phyloP scores from a whole-genome alignment of 30 jellyfish, hydroid and myxozoan genomes.

The Aurelia coerulea region DNA sequence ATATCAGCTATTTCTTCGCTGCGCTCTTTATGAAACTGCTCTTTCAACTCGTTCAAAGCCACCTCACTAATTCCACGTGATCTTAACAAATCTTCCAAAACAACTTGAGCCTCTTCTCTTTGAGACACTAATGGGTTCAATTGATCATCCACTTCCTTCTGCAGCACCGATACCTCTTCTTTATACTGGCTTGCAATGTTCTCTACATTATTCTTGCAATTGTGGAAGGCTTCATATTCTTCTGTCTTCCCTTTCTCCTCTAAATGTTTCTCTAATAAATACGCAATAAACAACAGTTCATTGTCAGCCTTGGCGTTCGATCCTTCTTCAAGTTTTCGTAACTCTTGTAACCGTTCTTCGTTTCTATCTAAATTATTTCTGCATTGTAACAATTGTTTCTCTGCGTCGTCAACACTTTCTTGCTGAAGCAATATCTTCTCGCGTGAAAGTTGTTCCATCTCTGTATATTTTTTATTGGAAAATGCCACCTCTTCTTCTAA shows the following conservation, averaged over 20 bases:
- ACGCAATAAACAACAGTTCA: constrained; percentile 87
- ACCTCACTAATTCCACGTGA: constrained; percentile 94
- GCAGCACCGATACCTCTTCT: constrained; percentile 68
- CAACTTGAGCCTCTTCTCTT: constrained; percentile 91
- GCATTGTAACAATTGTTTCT: constrained; percentile 80
- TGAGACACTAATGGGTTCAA: constrained; percentile 78
- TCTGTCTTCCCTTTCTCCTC: constrained; percentile 61
- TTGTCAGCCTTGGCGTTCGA: constrained; percentile 85
- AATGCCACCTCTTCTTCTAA: constrained; percentile 63
- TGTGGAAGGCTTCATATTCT: constrained; percentile 33
- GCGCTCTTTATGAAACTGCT: constrained; percentile 83
- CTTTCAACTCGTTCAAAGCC: constrained; percentile 83
- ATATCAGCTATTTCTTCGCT: constrained; percentile 72
- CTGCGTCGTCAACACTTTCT: constrained; percentile 92
- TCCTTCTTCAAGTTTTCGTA: constrained; percentile 80
- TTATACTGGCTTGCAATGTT: constrained; percentile 68
- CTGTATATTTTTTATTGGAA: constrained; percentile 54
- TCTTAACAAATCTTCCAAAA: constrained; percentile 88
- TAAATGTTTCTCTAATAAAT: constrained; percentile 84
- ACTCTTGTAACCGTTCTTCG: constrained; percentile 75
- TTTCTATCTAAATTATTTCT: constrained; percentile 60
- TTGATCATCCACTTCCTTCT: constrained; percentile 52
- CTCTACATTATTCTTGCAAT: constrained; percentile 75
- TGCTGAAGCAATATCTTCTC: constrained; percentile 81
- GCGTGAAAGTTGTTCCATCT: constrained; percentile 80